These are phyloP conservation scores for Nezara viridula DNA, from an alignment of 2,888 invertebrate species.

Conservation along the genomic window DNA sequence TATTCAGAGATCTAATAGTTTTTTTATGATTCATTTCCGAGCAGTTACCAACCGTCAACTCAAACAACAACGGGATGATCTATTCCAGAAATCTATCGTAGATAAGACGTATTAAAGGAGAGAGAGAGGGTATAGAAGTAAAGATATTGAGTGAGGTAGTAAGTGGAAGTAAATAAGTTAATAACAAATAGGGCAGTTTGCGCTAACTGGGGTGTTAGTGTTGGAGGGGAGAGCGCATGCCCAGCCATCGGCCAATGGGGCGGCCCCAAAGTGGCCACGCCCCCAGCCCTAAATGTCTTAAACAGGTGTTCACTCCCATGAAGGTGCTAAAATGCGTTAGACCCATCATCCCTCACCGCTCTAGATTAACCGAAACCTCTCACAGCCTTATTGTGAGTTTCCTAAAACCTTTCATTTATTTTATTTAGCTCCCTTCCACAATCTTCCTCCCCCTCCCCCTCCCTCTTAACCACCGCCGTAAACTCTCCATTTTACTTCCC, in stretches of 20 bases:
- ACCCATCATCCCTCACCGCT: slow-evolving; percentile 51
- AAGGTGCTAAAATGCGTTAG: slow-evolving; percentile 39
- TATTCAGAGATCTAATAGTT: neutral
- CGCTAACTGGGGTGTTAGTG: slow-evolving; percentile 41
- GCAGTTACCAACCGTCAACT: neutral
- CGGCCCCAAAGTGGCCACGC: slow-evolving; percentile 31
- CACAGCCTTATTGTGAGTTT: slow-evolving; percentile 52
- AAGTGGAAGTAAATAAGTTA: slow-evolving; percentile 56
- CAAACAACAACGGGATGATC: neutral
- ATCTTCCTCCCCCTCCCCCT: slow-evolving; percentile 45
- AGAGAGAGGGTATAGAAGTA: slow-evolving; percentile 4
- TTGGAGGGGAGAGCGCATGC: neutral
- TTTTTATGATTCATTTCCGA: neutral
- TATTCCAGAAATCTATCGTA: neutral
- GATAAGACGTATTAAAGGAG: neutral
- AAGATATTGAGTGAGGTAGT: slow-evolving; percentile 46
- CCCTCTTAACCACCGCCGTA: neutral
- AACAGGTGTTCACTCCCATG: slow-evolving; percentile 63
- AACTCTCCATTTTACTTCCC: slow-evolving; percentile 51
- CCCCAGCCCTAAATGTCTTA: slow-evolving; percentile 61
- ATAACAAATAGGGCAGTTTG: slow-evolving; percentile 56
- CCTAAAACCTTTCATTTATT: slow-evolving; percentile 63
- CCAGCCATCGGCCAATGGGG: neutral
- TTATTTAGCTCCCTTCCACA: slow-evolving; percentile 60
- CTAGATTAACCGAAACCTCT: slow-evolving; percentile 50